These are phyloP conservation scores for Hypomecis atomaria DNA, from an alignment of 2,888 invertebrate species.

Conservation along the genomic window DNA sequence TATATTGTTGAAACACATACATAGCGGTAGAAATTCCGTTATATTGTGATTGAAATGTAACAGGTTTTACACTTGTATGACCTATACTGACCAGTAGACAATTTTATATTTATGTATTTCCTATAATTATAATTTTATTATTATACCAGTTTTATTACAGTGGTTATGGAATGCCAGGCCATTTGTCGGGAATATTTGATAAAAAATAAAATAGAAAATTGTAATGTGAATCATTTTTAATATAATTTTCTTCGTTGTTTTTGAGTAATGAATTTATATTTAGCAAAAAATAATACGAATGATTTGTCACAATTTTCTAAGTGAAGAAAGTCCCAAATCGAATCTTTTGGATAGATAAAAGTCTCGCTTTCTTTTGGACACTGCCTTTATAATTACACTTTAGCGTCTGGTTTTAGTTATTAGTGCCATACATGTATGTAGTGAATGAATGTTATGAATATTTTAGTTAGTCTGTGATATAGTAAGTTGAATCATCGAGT, in stretches of 20 bases:
- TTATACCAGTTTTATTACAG: neutral
- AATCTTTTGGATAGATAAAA: slow-evolving; percentile 35
- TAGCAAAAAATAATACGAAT: neutral
- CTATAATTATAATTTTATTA: neutral
- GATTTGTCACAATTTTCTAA: slow-evolving; percentile 7
- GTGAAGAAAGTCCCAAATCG: neutral
- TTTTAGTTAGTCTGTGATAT: slow-evolving; percentile 83
- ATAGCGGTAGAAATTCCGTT: slow-evolving; percentile 72
- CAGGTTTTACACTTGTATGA: slow-evolving; percentile 50
- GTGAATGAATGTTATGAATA: slow-evolving; percentile 67
- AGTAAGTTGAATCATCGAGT: slow-evolving; percentile 67
- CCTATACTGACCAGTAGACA: slow-evolving; percentile 20
- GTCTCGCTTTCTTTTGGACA: slow-evolving; percentile 44
- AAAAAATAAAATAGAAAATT: neutral
- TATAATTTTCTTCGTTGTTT: neutral
- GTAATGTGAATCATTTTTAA: neutral
- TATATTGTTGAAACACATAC: slow-evolving; percentile 69
- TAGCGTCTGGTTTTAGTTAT: slow-evolving; percentile 66
- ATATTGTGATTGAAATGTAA: slow-evolving; percentile 84
- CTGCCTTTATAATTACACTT: slow-evolving; percentile 63
- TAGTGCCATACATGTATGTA: slow-evolving; percentile 80
- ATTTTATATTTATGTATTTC: slow-evolving; percentile 6
- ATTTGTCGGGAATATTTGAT: neutral
- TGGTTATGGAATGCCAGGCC: neutral
- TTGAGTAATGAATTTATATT: slow-evolving; percentile 1